Percentiles rank a stretch among this genome's conserved stretches.
phyloP scores from a whole-genome alignment of 2,113 vertebrate species.

The Paradoxurus hermaphroditus region DNA sequence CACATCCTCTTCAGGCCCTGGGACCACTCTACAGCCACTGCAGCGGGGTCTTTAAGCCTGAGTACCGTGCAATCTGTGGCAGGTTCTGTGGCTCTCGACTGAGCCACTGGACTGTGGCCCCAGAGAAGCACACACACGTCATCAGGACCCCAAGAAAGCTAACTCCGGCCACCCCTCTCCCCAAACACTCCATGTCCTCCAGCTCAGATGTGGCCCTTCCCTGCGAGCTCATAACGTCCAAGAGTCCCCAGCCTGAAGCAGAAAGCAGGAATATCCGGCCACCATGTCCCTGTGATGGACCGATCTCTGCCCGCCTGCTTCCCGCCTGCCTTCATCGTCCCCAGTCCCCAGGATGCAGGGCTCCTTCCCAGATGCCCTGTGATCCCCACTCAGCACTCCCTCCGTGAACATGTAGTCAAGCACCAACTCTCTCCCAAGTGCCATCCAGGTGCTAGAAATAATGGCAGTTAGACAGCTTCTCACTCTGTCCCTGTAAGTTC shows the following conservation, averaged over 20 bases:
- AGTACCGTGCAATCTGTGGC: accelerated
- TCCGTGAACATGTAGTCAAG: accelerated
- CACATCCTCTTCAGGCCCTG: accelerated
- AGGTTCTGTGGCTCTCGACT: background rate
- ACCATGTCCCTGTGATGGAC: accelerated
- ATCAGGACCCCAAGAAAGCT: background rate
- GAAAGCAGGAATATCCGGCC: background rate
- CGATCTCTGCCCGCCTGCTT: background rate
- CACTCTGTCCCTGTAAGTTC: too few species aligned
- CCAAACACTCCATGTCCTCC: background rate
- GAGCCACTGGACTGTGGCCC: background rate
- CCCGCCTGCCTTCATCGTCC: background rate
- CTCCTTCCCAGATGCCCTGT: background rate
- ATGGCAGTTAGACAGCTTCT: background rate
- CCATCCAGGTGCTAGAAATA: too few species aligned
- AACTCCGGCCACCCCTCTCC: background rate
- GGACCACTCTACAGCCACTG: too few species aligned
- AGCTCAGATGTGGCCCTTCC: accelerated
- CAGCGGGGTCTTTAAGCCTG: background rate
- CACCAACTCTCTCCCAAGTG: accelerated
- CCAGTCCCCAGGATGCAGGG: background rate
- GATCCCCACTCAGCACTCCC: accelerated
- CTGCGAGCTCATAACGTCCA: accelerated
- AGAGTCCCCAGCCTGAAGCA: background rate
- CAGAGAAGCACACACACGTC: background rate